Percentiles rank a stretch among this genome's conserved stretches.
Evolutionary conservation across 2,888 invertebrate species (phyloP).

Genomic region (Chrysolina haemoptera): DNA sequence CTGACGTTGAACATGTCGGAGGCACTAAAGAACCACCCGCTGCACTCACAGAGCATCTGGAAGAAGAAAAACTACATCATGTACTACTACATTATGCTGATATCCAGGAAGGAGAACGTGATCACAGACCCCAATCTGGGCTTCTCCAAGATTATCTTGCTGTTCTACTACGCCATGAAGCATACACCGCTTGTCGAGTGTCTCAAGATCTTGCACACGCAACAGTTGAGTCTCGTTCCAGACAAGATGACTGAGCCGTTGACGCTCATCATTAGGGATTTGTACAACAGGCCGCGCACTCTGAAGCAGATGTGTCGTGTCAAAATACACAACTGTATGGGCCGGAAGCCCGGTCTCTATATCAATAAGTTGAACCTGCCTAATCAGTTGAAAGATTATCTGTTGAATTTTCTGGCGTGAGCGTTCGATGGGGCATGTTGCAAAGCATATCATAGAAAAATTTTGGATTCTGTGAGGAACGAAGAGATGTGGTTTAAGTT

Average conservation of each 20-base stretch:
- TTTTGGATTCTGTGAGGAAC: background rate
- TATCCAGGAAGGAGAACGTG: conserved; percentile 78
- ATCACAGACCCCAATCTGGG: conserved; percentile 76
- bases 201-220: conserved; percentile 78
- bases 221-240: conserved; percentile 76
- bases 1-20: conserved; percentile 73
- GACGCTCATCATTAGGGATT: conserved; percentile 75
- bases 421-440: conserved; percentile 19
- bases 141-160: conserved; percentile 77
- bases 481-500: background rate
- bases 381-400: conserved; percentile 78
- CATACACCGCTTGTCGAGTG: conserved; percentile 80
- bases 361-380: conserved; percentile 80
- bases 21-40: conserved; percentile 67
- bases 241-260: conserved; percentile 77
- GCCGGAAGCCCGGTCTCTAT: conserved; percentile 76
- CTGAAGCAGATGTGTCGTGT: conserved; percentile 83
- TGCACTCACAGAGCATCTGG: conserved; percentile 70
- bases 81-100: conserved; percentile 80
- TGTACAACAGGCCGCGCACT: conserved; percentile 78
- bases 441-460: background rate
- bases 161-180: conserved; percentile 79
- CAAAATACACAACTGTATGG: conserved; percentile 78
- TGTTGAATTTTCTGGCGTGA: conserved; percentile 77
- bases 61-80: conserved; percentile 76